A percentile compares a stretch with the other conserved stretches of the same genome.
Evolutionary conservation across 2,888 invertebrate genomes (phyloP).

Genomic region (Mycalesis mineus): DNA sequence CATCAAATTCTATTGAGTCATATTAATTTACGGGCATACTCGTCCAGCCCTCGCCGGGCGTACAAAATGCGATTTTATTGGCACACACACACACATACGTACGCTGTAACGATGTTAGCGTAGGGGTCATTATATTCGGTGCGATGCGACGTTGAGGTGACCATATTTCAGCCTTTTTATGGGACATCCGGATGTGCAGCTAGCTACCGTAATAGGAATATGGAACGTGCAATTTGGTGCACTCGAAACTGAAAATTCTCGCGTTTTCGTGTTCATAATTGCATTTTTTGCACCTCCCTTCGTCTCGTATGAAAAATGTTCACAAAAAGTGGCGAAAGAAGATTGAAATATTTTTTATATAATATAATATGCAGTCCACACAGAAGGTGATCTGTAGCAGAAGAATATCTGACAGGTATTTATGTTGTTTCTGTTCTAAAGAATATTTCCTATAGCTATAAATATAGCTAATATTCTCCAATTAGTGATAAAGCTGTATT

Average conservation of each 20-base stretch:
- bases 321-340: no score
- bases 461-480: no score
- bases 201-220: neutral
- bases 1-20: conserved; percentile 8
- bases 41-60: conserved; percentile 13
- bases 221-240: conserved; percentile 5
- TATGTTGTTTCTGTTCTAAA: no score
- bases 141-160: conserved; percentile 18
- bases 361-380: no score
- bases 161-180: conserved; percentile 15
- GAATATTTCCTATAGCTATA: no score
- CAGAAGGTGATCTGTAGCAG: no score
- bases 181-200: conserved; percentile 6
- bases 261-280: neutral
- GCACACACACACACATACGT: conserved; percentile 20
- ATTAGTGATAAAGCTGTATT: no score
- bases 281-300: no score
- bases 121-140: conserved; percentile 29
- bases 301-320: no score
- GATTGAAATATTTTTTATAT: no score
- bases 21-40: conserved; percentile 9
- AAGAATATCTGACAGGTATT: no score
- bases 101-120: conserved; percentile 15
- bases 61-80: conserved; percentile 31
- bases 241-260: neutral